Base-by-base conservation (phyloP, 1,140 invertebrate genomes). In the Psilanteris sp. region DNA sequence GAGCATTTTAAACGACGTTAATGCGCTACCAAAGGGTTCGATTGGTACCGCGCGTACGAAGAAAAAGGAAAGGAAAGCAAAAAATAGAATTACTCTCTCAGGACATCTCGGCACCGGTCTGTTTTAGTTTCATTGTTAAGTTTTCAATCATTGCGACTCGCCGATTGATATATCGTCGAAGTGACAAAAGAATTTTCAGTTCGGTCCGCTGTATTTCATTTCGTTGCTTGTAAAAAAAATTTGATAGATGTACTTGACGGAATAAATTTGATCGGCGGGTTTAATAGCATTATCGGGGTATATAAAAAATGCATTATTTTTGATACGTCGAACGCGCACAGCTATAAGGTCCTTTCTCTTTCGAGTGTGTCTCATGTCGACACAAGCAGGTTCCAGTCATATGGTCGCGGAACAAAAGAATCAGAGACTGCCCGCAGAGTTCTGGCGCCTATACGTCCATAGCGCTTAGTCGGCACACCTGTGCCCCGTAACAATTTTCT, bases 391-490 rank as follows among this genome's bases (percentile, higher is more conserved):
- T 54, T 59, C 27, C 16, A 62, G 68, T 61, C 62, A 67, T 57
- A 61, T 72, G 62, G 55, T 43, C 11, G 41, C 46, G 34, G 43
- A 59, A 64, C 66, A 48, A 79, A 77, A 79, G 75, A 72, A 80
- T 54, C 48, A 32, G 18, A 62, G 79, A 75, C 78, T 79, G 72
- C 81, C 81, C 70, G 81, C 79, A 79, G 81, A 80, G 83, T 79
- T 77, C 78, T 81, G 83, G 83, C 83, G 83, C 81, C 83, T 84
- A 67, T 59, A 46, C 66, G 54, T 62, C 55, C 52, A 68, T 68
- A 75, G 22, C 20, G 44, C 61, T 70, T 68, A 66, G 68, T 66
- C 67, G 79, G 55, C 79, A 80, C 83, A 83, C 83, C 83, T 85
- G 83, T 85, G 81, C 74, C 18, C 52, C 52, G 43, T 57, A 48